Evolutionary conservation across 2,113 vertebrate species (phyloP).

Genomic region (Capreolus pygargus): DNA sequence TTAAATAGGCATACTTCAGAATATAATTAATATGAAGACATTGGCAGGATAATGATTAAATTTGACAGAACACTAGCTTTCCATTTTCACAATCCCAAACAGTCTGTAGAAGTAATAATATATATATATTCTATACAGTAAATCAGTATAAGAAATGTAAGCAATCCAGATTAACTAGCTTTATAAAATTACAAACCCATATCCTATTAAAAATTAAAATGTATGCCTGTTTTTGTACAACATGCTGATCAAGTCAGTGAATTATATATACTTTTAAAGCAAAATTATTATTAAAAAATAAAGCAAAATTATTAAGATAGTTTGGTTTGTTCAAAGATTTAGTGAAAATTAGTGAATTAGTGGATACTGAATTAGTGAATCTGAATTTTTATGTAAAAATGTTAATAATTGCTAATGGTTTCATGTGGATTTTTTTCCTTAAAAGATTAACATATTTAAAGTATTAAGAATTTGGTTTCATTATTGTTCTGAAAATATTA

Average conservation of each 20-base stretch:
- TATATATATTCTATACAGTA: background rate
- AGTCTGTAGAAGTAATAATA: background rate
- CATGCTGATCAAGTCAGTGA: background rate
- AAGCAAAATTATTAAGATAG: background rate
- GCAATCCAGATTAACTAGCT: background rate
- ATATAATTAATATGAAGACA: background rate
- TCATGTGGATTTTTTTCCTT: background rate
- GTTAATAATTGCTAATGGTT: background rate
- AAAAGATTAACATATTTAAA: background rate
- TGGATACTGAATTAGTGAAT: background rate
- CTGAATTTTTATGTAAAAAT: background rate
- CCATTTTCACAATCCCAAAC: background rate
- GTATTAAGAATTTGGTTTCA: background rate
- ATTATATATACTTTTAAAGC: background rate
- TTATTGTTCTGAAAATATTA: background rate
- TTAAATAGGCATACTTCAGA: background rate
- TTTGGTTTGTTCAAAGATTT: background rate
- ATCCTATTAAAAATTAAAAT: constrained; percentile 1
- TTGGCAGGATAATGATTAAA: background rate
- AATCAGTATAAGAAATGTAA: background rate
- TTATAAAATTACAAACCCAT: background rate
- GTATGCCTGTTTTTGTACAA: background rate
- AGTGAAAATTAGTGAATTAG: too few relatives aligned
- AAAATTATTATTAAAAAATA: background rate
- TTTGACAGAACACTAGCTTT: background rate